Base-by-base conservation (phyloP, 1,140 invertebrate species). In the Thaumatotibia leucotreta region DNA sequence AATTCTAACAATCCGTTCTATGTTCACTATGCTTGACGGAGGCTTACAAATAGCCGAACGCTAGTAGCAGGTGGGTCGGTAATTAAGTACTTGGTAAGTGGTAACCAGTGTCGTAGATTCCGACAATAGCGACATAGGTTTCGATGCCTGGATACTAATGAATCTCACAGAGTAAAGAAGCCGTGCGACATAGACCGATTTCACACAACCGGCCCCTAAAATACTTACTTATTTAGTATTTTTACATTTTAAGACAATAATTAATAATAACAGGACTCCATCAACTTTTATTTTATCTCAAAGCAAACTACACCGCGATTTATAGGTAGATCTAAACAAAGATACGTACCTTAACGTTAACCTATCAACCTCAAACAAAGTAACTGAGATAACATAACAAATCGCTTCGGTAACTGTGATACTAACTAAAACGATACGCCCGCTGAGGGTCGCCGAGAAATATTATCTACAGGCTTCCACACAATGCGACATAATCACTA, bases 301-400 rank as follows among this genome's bases (percentile, higher is more conserved):
- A 31, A 63, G 27, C 58, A 52, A 65, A 74, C 77, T 74, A 63
- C 70, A 69, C 74, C 69, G 71, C 66, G 71, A 72, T 63, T 73
- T 72, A 70, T 29, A 23, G 74, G 74, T 78, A 78, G 74, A 79
- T 73, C 73, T 66, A 68, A 69, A 67, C 61, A 73, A 73, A 75
- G 77, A 84, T 85, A 82, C 81, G 76, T 83, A 82, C 81, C 77
- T 83, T 78, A 65, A 77, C 73, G 79, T 77, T 84, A 81, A 89
- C 84, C 87, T 88, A 82, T 83, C 84, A 80, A 86, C 84, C 84
- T 84, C 71, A 76, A 78, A 86, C 78, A 80, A 87, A 86, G 77
- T 82, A 80, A 80, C 74, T 67, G 65, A 90, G 86, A 88, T 90
- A 90, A 86, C 68, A 73, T 80, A 82, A 90, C 88, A 87, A 88